Base-by-base conservation (phyloP, 2,888 invertebrate species). In the Boloria euphrosyne region DNA sequence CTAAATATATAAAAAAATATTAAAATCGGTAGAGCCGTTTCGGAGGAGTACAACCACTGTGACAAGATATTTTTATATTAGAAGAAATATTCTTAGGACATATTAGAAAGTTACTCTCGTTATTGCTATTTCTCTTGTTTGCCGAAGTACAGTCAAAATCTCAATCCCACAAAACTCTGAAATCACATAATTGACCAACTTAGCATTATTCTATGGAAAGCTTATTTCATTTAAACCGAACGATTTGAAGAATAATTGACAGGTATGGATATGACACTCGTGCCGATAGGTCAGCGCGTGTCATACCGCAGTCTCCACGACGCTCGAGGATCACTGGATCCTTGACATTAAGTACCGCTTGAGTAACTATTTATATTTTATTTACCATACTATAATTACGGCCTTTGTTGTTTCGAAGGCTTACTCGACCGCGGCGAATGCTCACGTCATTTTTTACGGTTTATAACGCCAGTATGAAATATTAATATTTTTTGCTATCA, bases 271-370 rank as follows among this genome's bases (percentile, higher is more conserved):
- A 66, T 62, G 57, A 66, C 66, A 66, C 66, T 66, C 65, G 65
- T 62, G 70, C 69, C 68, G 69, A 69, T 67, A 71, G 76, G 75
- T 76, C 75, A 73, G 70, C 73, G 53, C 69, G 64, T 70, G 75
- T 75, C 76, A 75, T 50, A 46, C 63, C 55, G 58, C 62, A 51
- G 51, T 54, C 67, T 57, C 17, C 49, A 57, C 22, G 43, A 49
- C 17, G 18, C 62, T 66, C 65, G 52, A 65, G 62, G 68, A 66
- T 70, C 67, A 69, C 70, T 66, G 59, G 64, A 73, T 68, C 75
- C 76, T 74, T 76, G 76, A 75, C 76, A 73, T 76, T 72, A 75
- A 75, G 74, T 72, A 70, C 55, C 65, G 66, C 71, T 69, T 71
- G 68, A 65, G 67, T 68, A 69, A 71, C 69, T 72, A 65, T 71